Base-by-base conservation (phyloP, 2,113 vertebrate genomes). In the Phylloscopus trochiloides region DNA sequence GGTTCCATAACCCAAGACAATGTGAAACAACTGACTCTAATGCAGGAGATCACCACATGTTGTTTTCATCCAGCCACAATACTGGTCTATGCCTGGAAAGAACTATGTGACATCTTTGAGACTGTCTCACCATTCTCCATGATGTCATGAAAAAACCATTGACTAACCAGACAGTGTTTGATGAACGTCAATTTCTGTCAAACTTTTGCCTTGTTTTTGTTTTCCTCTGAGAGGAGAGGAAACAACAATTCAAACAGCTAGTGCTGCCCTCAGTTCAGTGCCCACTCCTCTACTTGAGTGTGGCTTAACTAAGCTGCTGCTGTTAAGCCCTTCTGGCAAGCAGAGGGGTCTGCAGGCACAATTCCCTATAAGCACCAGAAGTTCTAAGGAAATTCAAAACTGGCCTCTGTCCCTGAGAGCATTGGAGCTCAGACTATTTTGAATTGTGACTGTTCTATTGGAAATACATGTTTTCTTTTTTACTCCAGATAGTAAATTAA, bases 201-300 rank as follows among this genome's bases (percentile, higher is more conserved):
- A 55, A 45, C 2, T 82, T 75, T 67, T 72, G 3, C 4, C 3
- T 24, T 34, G 18, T 47, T 40, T 62, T 10, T 22, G 6, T 36
- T 55, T 47, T 47, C 3, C 26, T 83, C n/a, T 70, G 38, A 50
- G 54, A 68, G 17, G 12, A 57, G 12, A 67, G 3, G 31, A 77
- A 85, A 31, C 7, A 68, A 20, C 18, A n/a, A 40, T 36, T 76
- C 29, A 79, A 71, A n/a, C 11, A 57, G 12, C 10, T 28, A 14
- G 18, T 47, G 20, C 20, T 86, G 29, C 43, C 34, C 14, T 82
- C 43, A 47, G 19, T 29, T 14, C 26, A 68, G n/a, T 26, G 28
- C 3, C 17, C 14, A 47, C 40, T 29, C 12, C 48, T 21, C 40
- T 83, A 14, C 28, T 29, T 72, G 31, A 68, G 10, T 0, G 0